Evolutionary conservation across 2,888 invertebrate genomes (phyloP).

Genomic region (Tachina grossa): DNA sequence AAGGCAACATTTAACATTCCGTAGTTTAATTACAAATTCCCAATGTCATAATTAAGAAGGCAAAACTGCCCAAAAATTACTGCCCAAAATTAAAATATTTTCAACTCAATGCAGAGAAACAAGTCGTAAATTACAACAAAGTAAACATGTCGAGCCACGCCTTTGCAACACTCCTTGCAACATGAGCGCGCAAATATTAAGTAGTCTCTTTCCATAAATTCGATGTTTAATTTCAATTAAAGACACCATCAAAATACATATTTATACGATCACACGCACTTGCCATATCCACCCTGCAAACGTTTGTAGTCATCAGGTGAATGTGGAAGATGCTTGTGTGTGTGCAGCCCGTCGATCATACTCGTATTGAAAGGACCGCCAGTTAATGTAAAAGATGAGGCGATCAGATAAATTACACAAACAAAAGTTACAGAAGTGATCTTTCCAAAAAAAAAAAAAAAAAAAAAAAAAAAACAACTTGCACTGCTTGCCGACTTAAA

Average conservation of each 20-base stretch:
- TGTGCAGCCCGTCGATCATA: constrained; percentile 6
- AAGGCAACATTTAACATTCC: too few relatives aligned
- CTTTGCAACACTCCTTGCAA: constrained; percentile 59
- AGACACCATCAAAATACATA: constrained; percentile 65
- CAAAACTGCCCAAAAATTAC: background rate
- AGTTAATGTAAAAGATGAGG: constrained; percentile 41
- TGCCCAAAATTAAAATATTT: constrained; percentile 15
- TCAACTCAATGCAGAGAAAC: constrained; percentile 21
- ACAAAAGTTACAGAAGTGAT: background rate
- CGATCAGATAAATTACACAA: background rate
- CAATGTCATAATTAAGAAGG: background rate
- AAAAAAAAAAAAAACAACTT: background rate
- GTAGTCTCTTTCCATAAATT: constrained; percentile 46
- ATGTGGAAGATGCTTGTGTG: background rate
- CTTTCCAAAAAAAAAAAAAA: background rate
- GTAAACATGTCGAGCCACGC: constrained; percentile 62
- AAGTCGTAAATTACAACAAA: constrained; percentile 55
- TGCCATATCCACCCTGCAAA: background rate
- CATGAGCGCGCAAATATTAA: constrained; percentile 21
- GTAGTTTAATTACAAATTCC: background rate
- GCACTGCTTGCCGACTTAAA: background rate
- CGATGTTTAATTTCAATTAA: constrained; percentile 66
- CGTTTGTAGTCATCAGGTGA: constrained; percentile 7
- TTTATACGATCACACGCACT: constrained; percentile 62
- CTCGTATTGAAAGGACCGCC: constrained; percentile 8